A percentile compares a stretch with the other conserved stretches of the same genome.
These are phyloP conservation scores for Ectropis grisescens DNA, from an alignment of 1,140 invertebrate genomes.

Conservation along the genomic window DNA sequence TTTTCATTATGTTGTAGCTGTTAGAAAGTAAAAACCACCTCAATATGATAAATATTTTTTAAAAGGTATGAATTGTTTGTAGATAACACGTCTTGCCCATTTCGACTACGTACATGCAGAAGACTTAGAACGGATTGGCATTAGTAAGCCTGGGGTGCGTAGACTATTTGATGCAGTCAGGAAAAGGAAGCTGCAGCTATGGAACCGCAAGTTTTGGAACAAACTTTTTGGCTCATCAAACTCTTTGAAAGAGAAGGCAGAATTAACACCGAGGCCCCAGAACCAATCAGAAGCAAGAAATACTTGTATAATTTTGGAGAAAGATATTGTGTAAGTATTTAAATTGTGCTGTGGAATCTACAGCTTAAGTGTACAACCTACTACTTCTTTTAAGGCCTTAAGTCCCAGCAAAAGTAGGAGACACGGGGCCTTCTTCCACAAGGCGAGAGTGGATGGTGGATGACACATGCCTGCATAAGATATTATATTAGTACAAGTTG, in stretches of 20 bases:
- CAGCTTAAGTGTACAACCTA: no score
- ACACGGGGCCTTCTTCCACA: no score
- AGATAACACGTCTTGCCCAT: conserved; percentile 90
- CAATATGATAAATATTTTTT: no score
- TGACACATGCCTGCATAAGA: no score
- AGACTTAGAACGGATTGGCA: conserved; percentile 94
- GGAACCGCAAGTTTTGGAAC: conserved; percentile 87
- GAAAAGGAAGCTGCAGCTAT: conserved; percentile 85
- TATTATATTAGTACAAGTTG: no score
- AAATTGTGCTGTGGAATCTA: no score
- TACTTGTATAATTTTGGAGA: conserved; percentile 92
- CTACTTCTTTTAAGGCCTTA: no score
- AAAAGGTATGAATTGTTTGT: no score
- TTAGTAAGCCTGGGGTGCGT: conserved; percentile 92
- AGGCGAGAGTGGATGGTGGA: no score
- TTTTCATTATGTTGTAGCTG: no score
- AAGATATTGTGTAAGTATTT: conserved; percentile 78
- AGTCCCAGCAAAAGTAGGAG: no score
- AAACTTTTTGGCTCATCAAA: conserved; percentile 82
- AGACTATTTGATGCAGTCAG: conserved; percentile 93
- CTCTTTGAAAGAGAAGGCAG: conserved; percentile 47
- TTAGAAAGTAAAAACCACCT: no score
- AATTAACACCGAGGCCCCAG: conserved; percentile 28
- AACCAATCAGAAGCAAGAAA: conserved; percentile 55
- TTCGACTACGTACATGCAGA: conserved; percentile 96